These are phyloP conservation scores for Equus przewalskii DNA, from an alignment of 2,113 vertebrate genomes.

Conservation along the genomic window DNA sequence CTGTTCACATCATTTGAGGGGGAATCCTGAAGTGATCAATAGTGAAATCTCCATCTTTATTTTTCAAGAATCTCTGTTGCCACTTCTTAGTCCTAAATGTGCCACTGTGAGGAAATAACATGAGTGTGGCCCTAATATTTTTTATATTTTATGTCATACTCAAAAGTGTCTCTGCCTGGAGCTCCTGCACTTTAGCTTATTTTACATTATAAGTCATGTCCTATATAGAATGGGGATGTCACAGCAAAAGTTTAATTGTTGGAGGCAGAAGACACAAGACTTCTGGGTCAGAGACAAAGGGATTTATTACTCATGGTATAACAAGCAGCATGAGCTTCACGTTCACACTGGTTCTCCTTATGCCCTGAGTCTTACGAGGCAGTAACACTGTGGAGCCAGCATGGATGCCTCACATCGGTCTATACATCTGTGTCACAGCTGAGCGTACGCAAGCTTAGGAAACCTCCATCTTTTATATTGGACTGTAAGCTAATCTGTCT, in stretches of 20 bases:
- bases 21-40: not conserved
- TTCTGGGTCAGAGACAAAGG: not conserved
- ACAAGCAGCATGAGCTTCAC: not conserved
- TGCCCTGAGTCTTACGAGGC: not conserved
- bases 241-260: not conserved
- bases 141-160: not conserved
- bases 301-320: not conserved
- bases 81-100: not conserved
- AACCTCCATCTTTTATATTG: not conserved
- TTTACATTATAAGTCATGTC: not conserved
- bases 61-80: not conserved
- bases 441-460: not conserved
- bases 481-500: not conserved
- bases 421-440: not conserved
- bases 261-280: not conserved
- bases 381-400: not conserved
- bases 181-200: not conserved
- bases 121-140: not conserved
- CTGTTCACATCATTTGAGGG: not conserved
- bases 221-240: not conserved
- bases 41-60: not conserved
- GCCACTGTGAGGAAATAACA: accelerated
- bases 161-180: not conserved
- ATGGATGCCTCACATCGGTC: not conserved
- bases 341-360: not conserved